These are phyloP conservation scores for Eira barbara DNA, from an alignment of 2,113 vertebrate species.

Conservation along the genomic window DNA sequence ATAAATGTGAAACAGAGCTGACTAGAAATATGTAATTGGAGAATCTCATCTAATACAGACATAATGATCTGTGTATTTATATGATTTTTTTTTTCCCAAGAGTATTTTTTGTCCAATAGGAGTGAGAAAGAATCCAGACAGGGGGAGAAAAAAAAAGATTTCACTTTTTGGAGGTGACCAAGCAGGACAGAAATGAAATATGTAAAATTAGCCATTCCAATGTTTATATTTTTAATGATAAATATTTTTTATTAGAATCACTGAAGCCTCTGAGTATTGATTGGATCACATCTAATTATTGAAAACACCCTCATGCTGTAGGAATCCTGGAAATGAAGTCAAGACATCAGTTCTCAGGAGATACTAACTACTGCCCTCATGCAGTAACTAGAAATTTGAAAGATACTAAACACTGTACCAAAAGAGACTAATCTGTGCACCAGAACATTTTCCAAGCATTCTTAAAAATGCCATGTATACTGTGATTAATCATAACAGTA, in stretches of 20 bases:
- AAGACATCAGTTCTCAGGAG: neutral
- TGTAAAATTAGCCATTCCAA: neutral
- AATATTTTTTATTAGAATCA: neutral
- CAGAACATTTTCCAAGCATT: neutral
- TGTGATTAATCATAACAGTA: neutral
- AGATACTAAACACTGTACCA: neutral
- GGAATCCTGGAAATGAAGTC: neutral
- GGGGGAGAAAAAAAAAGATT: rapidly evolving
- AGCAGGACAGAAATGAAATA: neutral
- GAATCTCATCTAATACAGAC: neutral
- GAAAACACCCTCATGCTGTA: neutral
- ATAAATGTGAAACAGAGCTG: neutral
- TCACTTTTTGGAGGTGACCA: neutral
- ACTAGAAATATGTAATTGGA: neutral
- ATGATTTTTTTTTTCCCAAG: neutral
- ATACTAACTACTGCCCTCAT: neutral
- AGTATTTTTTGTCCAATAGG: neutral
- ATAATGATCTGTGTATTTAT: neutral
- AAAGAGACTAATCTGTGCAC: neutral
- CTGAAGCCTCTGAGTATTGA: neutral
- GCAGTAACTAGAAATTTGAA: neutral
- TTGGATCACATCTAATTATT: neutral
- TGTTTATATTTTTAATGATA: neutral
- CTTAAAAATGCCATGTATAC: neutral
- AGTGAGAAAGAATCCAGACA: neutral